A percentile compares a stretch with the other conserved stretches of the same genome.
These are phyloP conservation scores for Agrotis segetum DNA, from an alignment of 2,888 invertebrate genomes.

Conservation along the genomic window DNA sequence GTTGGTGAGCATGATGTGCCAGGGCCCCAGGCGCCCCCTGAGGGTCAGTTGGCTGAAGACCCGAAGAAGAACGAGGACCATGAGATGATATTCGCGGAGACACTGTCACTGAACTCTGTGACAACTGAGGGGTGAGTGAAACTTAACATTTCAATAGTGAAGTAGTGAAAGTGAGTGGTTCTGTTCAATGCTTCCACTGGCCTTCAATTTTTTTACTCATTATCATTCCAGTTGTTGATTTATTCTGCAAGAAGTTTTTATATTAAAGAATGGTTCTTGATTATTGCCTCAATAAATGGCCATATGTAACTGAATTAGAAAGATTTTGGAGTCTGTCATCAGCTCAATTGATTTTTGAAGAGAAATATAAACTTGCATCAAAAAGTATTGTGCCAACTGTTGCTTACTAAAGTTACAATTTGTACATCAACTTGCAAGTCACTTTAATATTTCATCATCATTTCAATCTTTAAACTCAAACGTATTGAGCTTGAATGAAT, in stretches of 20 bases:
- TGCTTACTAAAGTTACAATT: slow-evolving; percentile 5
- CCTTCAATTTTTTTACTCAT: slow-evolving; percentile 58
- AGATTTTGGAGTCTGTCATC: background rate
- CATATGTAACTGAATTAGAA: background rate
- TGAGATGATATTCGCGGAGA: slow-evolving; percentile 89
- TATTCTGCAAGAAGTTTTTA: slow-evolving; percentile 25
- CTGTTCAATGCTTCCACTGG: slow-evolving; percentile 55
- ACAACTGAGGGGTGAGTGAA: slow-evolving; percentile 90
- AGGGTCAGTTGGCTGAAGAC: slow-evolving; percentile 49
- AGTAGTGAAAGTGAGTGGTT: slow-evolving; percentile 64
- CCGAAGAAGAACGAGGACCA: slow-evolving; percentile 67
- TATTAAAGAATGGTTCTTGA: background rate
- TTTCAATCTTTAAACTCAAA: background rate
- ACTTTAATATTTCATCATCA: slow-evolving; percentile 27
- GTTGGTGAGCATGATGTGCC: slow-evolving; percentile 66
- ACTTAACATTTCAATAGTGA: slow-evolving; percentile 21
- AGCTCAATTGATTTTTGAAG: background rate
- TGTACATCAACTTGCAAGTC: slow-evolving; percentile 13
- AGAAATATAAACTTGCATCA: background rate
- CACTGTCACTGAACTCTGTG: slow-evolving; percentile 90
- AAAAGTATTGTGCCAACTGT: background rate
- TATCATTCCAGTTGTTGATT: slow-evolving; percentile 40
- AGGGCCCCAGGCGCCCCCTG: slow-evolving; percentile 49
- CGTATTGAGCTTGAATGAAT: background rate
- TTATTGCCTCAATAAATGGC: background rate